phyloP scores from a whole-genome alignment of 2,113 vertebrate species.

The Lophotis ruficrista region DNA sequence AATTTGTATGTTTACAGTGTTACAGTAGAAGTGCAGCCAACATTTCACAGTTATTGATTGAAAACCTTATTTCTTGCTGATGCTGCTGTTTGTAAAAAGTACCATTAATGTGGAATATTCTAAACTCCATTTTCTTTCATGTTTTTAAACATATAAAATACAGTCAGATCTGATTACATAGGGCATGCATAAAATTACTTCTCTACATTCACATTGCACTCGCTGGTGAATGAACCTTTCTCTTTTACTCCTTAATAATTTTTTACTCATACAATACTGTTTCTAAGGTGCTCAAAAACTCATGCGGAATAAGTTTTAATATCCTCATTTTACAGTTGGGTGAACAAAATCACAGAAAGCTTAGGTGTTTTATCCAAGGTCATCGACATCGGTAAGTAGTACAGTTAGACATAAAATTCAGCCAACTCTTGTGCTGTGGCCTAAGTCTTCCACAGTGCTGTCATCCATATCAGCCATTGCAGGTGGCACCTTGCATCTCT shows the following conservation, averaged over 20 bases:
- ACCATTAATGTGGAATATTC: background rate
- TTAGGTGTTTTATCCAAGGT: background rate
- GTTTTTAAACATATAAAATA: background rate
- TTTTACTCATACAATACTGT: background rate
- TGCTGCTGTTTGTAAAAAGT: background rate
- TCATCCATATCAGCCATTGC: background rate
- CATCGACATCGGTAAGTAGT: background rate
- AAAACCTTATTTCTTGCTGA: background rate
- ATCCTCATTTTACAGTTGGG: conserved; percentile 13
- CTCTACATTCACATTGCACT: background rate
- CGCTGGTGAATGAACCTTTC: background rate
- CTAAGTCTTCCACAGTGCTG: background rate
- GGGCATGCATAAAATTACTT: background rate
- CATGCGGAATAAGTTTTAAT: conserved; percentile 2
- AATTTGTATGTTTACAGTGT: background rate
- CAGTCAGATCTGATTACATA: background rate
- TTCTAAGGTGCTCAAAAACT: background rate
- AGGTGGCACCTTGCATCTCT: background rate
- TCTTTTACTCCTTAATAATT: background rate
- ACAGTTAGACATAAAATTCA: background rate
- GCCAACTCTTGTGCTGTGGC: background rate
- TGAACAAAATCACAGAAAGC: conserved; percentile 5
- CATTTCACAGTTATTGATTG: background rate
- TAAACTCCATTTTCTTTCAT: background rate
- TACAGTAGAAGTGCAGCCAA: background rate